Conservation (phyloP, 1,140 invertebrate genomes). For the Mycetomoellerius zeteki region DNA sequence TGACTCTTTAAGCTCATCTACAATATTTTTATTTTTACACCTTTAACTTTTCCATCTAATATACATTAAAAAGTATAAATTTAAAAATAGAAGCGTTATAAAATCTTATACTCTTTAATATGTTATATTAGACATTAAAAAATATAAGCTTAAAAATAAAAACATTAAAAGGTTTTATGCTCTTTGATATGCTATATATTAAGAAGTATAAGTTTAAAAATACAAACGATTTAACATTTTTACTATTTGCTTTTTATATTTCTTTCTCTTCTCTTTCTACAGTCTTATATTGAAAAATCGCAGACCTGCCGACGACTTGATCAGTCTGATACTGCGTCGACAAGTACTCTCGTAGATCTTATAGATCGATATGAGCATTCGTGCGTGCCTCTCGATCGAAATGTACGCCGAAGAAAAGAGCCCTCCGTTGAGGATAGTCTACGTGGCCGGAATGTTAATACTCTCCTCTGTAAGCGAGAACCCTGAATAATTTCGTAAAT, state of each 20-base stretch:
- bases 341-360: constrained; percentile 22
- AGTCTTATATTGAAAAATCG: background rate
- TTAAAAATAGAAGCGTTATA: background rate
- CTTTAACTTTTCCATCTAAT: background rate
- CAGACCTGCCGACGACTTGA: background rate
- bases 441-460: constrained; percentile 52
- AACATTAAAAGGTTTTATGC: too few relatives aligned
- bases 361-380: constrained; percentile 35
- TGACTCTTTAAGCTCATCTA: background rate
- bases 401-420: constrained; percentile 16
- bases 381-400: constrained; percentile 32
- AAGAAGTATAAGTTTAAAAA: background rate
- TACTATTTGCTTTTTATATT: background rate
- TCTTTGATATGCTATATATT: background rate
- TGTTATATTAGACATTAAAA: background rate
- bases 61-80: background rate
- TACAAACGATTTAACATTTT: background rate
- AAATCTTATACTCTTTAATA: too few relatives aligned
- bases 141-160: background rate
- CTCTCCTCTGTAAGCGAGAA: background rate
- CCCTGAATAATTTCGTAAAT: constrained; percentile 72
- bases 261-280: background rate
- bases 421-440: background rate
- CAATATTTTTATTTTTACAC: background rate
- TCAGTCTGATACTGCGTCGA: background rate